Base-by-base conservation (phyloP, 1,140 invertebrate genomes). In the Whitmania pigra region DNA sequence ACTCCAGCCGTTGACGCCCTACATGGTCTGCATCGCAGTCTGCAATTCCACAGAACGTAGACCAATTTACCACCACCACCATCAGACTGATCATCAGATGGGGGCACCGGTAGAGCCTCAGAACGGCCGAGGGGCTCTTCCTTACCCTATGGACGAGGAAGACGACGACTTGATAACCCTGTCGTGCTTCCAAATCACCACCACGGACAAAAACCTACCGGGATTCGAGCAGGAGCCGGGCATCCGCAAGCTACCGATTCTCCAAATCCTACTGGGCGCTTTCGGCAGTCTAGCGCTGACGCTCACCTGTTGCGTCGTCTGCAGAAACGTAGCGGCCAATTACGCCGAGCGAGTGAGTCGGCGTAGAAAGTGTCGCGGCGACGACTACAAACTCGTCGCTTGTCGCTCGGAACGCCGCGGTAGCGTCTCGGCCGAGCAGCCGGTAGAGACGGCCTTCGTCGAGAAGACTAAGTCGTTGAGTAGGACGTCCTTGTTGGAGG, bases 261-360 rank as follows among this genome's bases (percentile, higher is more conserved):
- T 63, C 9, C 57, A 63, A 15, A 63, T 63, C 29, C 57, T 63
- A 25, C 20, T 63, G 57, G 57, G 57, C 57, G 29, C 57, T 25
- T 63, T 63, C 29, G 57, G 57, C 22, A 25, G 57, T 20, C 57
- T 63, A 20, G 57, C 57, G 9, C 29, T 63, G 22, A 25, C 29
- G 29, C 22, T 63, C 22, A 63, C 29, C 29, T 63, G 22, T 15
- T 63, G 29, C 29, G 20, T 31, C 57, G 29, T 63, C 29, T 63
- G 57, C 57, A 63, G 29, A 13, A 25, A 22, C 29, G 22, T 63
- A 15, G 22, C 29, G 29, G 29, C 57, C 57, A 63, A 22, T 7
- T 63, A 63, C 29, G 22, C 22, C 57, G 29, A 31, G 22, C 57
- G 57, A 49, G 57, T 63, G 9, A 63, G 57, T 17, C 3, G 57